Base-by-base conservation (phyloP, 2,113 vertebrate genomes). In the Ceyx margarethae region DNA sequence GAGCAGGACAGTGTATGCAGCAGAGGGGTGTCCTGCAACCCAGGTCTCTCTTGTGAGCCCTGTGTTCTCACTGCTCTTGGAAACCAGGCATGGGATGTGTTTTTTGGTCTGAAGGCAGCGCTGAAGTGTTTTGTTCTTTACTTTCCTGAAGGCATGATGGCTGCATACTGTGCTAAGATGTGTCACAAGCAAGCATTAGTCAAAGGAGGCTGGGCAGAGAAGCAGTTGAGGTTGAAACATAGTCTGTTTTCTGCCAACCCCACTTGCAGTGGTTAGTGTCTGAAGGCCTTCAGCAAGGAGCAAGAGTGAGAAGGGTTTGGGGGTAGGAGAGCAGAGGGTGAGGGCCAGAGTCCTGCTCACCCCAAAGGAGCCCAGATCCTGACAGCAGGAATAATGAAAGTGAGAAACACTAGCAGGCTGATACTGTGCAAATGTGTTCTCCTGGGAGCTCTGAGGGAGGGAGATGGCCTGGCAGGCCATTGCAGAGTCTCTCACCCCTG, bases 31-130 rank as follows among this genome's bases (percentile, higher is more conserved):
- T 58, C 50, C 53, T 62, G n/a, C 65, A 23, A 74, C 23, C 26
- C n/a, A 10, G 11, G 26, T 11, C 21, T 85, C 35, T 76, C n/a
- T 22, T 23, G 35, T 87, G 64, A 45, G 15, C 64, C 26, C 26
- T 45, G 13, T 71, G 75, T 56, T 90, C 50, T 4, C 3, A 6
- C 35, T 56, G 13, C 72, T 73, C 4, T 35, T 85, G 37, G 66
- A 85, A 87, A 51, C 29, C 0, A 2, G 56, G 26, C 54, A 16
- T 8, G 15, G 12, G 60, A 31, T 0, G 0, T 68, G 50, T 23
- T 85, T 85, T 85, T 90, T 62, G 33, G 15, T 58, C 53, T 3
- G 0, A 12, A 58, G 58, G 29, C 45, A 50, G n/a, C 10, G 28
- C 45, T 50, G 31, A 51, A 85, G 46, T 62, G 60, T 45, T 89